These are phyloP conservation scores for Archips xylosteana DNA, from an alignment of 2,888 invertebrate species.

Conservation along the genomic window DNA sequence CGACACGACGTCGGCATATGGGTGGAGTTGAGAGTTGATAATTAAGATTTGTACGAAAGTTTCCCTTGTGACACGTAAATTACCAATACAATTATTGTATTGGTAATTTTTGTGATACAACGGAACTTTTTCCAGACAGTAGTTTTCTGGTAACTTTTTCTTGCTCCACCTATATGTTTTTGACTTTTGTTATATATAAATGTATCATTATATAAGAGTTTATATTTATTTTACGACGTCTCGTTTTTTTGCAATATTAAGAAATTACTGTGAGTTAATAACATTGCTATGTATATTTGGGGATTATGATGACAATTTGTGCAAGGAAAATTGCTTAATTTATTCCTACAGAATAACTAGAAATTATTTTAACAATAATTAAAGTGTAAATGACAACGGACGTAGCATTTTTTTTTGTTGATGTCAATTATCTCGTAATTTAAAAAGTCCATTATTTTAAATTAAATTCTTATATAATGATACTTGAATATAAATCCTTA, in stretches of 20 bases:
- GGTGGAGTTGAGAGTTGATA: too few relatives aligned
- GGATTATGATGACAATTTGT: background rate
- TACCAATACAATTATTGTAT: too few relatives aligned
- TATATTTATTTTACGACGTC: background rate
- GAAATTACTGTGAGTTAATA: background rate
- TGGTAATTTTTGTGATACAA: too few relatives aligned
- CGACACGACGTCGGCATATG: background rate
- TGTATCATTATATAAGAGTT: conserved; percentile 35
- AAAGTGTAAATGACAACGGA: background rate
- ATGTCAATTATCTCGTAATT: background rate
- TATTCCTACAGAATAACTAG: background rate
- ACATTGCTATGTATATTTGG: background rate
- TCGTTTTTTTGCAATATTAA: background rate
- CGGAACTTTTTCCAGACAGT: too few relatives aligned
- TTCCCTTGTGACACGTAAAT: too few relatives aligned
- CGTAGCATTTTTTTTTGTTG: background rate
- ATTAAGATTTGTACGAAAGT: too few relatives aligned
- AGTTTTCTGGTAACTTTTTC: too few relatives aligned
- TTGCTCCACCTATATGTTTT: background rate
- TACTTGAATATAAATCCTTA: conserved; percentile 17
- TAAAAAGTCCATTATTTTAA: background rate
- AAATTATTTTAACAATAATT: too few relatives aligned
- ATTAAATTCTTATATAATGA: conserved; percentile 35
- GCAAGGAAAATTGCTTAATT: background rate
- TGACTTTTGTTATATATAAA: conserved; percentile 10